Percentiles rank a stretch among this genome's conserved stretches.
Evolutionary conservation across 2,797 vertebrate genomes (phyloP).

Genomic region (Propithecus deckenii): DNA sequence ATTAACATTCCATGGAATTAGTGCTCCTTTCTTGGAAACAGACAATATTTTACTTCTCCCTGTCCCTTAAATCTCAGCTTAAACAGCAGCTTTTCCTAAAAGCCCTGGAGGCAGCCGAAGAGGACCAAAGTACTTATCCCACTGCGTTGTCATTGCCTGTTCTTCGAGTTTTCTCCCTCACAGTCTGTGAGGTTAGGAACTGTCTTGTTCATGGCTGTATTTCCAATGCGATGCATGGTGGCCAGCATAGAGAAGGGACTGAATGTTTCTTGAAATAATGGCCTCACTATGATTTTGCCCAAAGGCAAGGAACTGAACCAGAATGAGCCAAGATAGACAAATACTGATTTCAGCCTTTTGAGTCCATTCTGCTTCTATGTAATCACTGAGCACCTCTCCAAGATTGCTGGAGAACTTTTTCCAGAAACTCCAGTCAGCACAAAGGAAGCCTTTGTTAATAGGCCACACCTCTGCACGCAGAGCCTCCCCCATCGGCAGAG

Average conservation of each 20-base stretch:
- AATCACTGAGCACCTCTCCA: slow-evolving; percentile 22
- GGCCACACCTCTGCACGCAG: neutral
- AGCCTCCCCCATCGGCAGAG: neutral
- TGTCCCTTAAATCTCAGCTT: neutral
- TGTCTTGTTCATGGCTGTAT: neutral
- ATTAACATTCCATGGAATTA: neutral
- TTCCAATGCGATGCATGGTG: neutral
- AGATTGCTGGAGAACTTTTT: slow-evolving; percentile 9
- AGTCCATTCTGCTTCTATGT: neutral
- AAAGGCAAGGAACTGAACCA: neutral
- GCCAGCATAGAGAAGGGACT: neutral
- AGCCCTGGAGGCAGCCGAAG: neutral
- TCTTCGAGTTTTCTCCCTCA: neutral
- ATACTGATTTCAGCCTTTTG: slow-evolving; percentile 10
- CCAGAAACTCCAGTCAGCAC: slow-evolving; percentile 48
- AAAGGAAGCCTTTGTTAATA: slow-evolving; percentile 64
- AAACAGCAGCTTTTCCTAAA: neutral
- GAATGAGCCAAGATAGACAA: slow-evolving; percentile 28
- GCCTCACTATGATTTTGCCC: neutral
- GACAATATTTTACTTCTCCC: neutral
- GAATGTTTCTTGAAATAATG: neutral
- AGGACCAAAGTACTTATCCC: neutral
- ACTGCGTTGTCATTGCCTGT: neutral
- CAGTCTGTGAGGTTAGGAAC: neutral
- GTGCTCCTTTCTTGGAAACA: neutral